phyloP scores from a whole-genome alignment of 2,113 vertebrate species.

The Synchiropus splendidus region DNA sequence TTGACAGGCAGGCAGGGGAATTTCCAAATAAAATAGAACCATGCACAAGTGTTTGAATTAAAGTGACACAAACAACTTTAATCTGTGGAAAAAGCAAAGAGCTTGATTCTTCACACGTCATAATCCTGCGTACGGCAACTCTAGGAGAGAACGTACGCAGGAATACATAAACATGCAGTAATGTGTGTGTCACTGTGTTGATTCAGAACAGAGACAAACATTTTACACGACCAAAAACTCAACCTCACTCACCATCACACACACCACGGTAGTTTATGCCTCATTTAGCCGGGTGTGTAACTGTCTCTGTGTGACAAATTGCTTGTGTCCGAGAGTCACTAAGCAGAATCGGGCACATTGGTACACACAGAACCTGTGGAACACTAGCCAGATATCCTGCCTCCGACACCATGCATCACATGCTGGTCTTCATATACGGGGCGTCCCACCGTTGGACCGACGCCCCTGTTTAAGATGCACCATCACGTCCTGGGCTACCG shows the following conservation, averaged over 20 bases:
- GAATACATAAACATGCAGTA: conserved; percentile 1
- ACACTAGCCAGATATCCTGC: conserved; percentile 49
- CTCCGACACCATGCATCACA: conserved; percentile 40
- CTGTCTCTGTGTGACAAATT: conserved; percentile 52
- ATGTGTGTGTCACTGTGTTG: conserved; percentile 5
- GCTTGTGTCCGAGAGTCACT: conserved; percentile 32
- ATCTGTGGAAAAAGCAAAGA: conserved; percentile 60
- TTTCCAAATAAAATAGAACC: conserved; percentile 59
- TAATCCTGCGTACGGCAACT: conserved; percentile 17
- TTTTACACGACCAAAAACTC: conserved; percentile 24
- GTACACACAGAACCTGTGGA: conserved; percentile 29
- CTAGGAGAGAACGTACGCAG: conserved; percentile 1
- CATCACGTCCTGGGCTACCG: conserved; percentile 28
- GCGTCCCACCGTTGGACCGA: background rate
- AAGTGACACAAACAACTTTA: conserved; percentile 59
- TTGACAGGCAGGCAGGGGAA: conserved; percentile 41
- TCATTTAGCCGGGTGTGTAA: conserved; percentile 58
- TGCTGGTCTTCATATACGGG: conserved; percentile 15
- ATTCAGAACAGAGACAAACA: conserved; percentile 10
- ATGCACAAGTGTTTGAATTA: conserved; percentile 34
- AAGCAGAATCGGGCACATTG: conserved; percentile 16
- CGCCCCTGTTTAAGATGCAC: conserved; percentile 21
- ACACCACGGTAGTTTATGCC: conserved; percentile 46
- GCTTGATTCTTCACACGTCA: conserved; percentile 35
- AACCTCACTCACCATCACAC: conserved; percentile 28